phyloP scores from a whole-genome alignment of 1,140 invertebrate genomes.

The Ips nitidus region DNA sequence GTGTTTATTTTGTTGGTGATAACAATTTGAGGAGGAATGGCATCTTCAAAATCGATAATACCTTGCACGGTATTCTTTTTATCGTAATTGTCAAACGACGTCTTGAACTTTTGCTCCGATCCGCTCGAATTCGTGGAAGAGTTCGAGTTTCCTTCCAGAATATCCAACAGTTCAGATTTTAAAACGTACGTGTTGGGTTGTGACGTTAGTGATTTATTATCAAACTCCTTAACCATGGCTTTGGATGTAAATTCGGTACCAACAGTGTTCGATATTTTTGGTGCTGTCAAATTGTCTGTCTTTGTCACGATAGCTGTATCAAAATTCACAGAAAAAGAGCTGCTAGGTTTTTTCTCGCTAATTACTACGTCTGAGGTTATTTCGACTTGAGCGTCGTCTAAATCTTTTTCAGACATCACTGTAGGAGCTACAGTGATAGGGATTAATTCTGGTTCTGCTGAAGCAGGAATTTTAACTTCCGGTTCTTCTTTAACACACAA shows the following conservation, averaged over 20 bases:
- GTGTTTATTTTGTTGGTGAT: conserved; percentile 33
- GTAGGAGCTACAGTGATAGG: conserved; percentile 47
- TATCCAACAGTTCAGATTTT: conserved; percentile 32
- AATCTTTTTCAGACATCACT: conserved; percentile 48
- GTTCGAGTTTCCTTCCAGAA: conserved; percentile 40
- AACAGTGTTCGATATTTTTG: conserved; percentile 7
- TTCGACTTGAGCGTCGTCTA: conserved; percentile 50
- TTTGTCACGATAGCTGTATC: background rate
- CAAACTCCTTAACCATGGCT: conserved; percentile 32
- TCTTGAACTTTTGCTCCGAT: conserved; percentile 26
- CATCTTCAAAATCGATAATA: conserved; percentile 44
- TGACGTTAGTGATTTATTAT: conserved; percentile 10
- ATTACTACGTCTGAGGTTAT: conserved; percentile 43
- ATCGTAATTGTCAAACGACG: conserved; percentile 20
- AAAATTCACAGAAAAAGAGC: background rate
- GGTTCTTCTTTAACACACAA: background rate
- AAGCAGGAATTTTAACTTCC: background rate
- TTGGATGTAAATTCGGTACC: conserved; percentile 35
- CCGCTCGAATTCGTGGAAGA: conserved; percentile 25
- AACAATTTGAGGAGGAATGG: conserved; percentile 44
- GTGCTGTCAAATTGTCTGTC: background rate
- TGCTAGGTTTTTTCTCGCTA: conserved; percentile 42
- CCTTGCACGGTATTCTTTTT: conserved; percentile 29
- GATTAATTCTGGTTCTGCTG: conserved; percentile 41
- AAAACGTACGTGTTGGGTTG: conserved; percentile 28